Evolutionary conservation across 2,797 vertebrate genomes (phyloP).

Genomic region (Nasua narica): DNA sequence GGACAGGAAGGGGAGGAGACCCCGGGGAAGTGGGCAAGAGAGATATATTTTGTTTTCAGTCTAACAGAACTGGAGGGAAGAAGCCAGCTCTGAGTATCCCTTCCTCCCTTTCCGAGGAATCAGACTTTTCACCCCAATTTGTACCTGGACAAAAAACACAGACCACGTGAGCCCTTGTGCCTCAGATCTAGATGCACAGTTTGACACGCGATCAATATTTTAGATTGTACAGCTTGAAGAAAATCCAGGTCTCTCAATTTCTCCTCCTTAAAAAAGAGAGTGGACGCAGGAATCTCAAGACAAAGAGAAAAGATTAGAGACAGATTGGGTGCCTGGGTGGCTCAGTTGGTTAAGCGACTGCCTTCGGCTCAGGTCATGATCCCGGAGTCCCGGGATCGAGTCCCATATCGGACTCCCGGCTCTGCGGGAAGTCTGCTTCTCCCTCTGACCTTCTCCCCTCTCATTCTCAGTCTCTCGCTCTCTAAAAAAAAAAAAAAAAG

Average conservation of each 20-base stretch:
- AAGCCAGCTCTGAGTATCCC: not conserved
- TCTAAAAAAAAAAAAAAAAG: not conserved
- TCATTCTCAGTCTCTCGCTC: too few relatives aligned
- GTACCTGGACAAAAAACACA: not conserved
- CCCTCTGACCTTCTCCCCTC: too few relatives aligned
- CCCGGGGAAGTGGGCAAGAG: not conserved
- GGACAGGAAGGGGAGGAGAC: not conserved
- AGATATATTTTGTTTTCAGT: not conserved
- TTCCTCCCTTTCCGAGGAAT: not conserved
- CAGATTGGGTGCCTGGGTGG: too few relatives aligned
- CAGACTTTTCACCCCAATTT: not conserved
- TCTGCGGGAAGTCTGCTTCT: too few relatives aligned
- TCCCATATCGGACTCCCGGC: too few relatives aligned
- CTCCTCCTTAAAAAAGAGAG: not conserved
- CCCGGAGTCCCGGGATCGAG: too few relatives aligned
- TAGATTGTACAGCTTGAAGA: not conserved
- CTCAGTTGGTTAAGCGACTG: too few relatives aligned
- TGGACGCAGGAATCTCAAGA: not conserved
- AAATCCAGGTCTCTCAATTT: not conserved
- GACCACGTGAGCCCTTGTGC: not conserved
- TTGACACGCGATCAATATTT: not conserved
- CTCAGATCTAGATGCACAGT: not conserved
- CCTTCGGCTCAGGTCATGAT: too few relatives aligned
- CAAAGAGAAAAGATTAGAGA: not conserved
- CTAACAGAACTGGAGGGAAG: not conserved